A percentile compares a stretch with the other conserved stretches of the same genome.
These are phyloP conservation scores for Cephalopachus bancanus DNA, from an alignment of 2,797 vertebrate species.

Conservation along the genomic window DNA sequence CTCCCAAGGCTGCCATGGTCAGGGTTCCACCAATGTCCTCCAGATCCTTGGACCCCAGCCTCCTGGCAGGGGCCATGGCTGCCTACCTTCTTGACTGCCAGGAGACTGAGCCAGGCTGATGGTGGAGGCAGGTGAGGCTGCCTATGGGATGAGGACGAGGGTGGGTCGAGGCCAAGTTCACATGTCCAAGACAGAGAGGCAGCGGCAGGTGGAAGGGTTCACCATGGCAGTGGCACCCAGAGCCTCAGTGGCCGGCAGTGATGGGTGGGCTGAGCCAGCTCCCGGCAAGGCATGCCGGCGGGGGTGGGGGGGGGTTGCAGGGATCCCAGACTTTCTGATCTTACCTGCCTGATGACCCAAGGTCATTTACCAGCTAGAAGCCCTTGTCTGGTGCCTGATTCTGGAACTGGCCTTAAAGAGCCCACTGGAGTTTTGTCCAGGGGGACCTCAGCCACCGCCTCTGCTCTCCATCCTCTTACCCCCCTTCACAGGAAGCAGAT, in stretches of 20 bases:
- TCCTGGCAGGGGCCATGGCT: background rate
- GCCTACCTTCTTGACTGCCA: background rate
- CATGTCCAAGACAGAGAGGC: background rate
- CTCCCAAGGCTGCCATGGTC: background rate
- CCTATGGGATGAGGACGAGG: background rate
- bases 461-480: background rate
- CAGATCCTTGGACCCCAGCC: background rate
- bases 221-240: background rate
- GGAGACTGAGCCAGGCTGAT: background rate
- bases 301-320: background rate
- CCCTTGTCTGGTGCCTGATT: background rate
- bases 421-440: background rate
- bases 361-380: background rate
- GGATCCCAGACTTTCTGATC: background rate
- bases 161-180: background rate
- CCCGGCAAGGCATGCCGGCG: background rate
- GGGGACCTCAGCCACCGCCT: background rate
- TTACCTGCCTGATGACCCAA: background rate
- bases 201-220: fast-evolving
- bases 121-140: background rate
- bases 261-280: background rate
- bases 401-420: background rate
- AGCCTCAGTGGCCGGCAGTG: background rate
- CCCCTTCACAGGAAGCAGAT: background rate
- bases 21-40: background rate